Conservation (phyloP, 2,113 vertebrate genomes). For the Puntigrus tetrazona region DNA sequence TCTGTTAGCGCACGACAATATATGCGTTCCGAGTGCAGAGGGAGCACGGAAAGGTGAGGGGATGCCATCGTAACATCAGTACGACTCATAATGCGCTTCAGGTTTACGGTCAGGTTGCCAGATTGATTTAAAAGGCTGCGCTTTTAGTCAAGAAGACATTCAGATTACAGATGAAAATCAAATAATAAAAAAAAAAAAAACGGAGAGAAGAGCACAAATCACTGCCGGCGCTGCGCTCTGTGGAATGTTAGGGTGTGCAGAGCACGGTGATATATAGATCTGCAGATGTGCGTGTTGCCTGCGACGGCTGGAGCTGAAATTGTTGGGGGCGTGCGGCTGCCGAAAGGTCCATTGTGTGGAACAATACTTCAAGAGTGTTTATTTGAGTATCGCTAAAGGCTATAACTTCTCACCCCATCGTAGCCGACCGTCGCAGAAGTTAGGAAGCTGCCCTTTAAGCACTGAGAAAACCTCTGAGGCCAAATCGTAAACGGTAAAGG, state of each 20-base stretch:
- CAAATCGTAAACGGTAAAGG: slow-evolving; percentile 15
- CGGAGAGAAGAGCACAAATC: slow-evolving; percentile 78
- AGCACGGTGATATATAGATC: slow-evolving; percentile 73
- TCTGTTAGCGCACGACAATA: slow-evolving; percentile 69
- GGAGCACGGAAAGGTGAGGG: slow-evolving; percentile 51
- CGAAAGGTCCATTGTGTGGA: slow-evolving; percentile 62
- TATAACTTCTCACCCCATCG: slow-evolving; percentile 24
- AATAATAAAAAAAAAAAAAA: slow-evolving; percentile 71
- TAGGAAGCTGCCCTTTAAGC: not conserved
- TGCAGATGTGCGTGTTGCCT: slow-evolving; percentile 75
- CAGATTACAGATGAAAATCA: slow-evolving; percentile 78
- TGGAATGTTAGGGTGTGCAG: slow-evolving; percentile 75
- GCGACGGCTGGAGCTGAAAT: slow-evolving; percentile 60
- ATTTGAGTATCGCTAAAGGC: slow-evolving; percentile 48
- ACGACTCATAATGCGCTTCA: slow-evolving; percentile 68
- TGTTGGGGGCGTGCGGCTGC: slow-evolving; percentile 64
- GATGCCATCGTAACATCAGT: slow-evolving; percentile 71
- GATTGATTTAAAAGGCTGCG: slow-evolving; percentile 78
- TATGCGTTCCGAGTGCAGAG: slow-evolving; percentile 65
- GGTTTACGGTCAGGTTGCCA: slow-evolving; percentile 62
- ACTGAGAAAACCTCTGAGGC: not conserved
- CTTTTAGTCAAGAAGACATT: slow-evolving; percentile 73
- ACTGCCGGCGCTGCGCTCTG: slow-evolving; percentile 66
- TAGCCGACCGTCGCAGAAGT: not conserved
- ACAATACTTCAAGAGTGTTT: slow-evolving; percentile 57